Evolutionary conservation across 2,888 invertebrate species (phyloP), one percentile per base, ranked within the genome.

Genomic region (Nephrotoma appendiculata): DNA sequence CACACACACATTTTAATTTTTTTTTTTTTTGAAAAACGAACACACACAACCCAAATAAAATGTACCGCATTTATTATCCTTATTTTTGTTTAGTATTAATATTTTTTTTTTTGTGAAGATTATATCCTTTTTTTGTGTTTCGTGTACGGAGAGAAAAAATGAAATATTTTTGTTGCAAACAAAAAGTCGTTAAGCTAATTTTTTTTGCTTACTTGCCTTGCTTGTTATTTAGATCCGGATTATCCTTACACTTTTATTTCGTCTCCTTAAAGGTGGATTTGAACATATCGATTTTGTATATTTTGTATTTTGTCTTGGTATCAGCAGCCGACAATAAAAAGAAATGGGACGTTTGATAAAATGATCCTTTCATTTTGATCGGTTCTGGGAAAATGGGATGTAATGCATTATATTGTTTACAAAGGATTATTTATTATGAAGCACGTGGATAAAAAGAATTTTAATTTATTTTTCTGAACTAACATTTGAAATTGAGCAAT

Each of bases 171-270:
- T 71, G 71, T 71, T 71, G 71, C 71, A 71, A 71, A 71, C 71
- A 71, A 71, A 71, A 71, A 71, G 71, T 71, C 71, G 71, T 71
- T 71, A 71, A 71, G 71, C 71, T 71, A 71, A 71, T 71, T 71
- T 71, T 71, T 19, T 31, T 71, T 71, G 71, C 71, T 71, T 71
- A 31, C 71, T 71, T 71, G 44, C 44, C 44, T 44, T 44, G 71
- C 71, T 84, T 84, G 84, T 84, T 84, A 84, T 84, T 84, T 84
- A 84, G 84, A 84, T 84, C 84, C 84, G 84, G 84, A 84, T 84
- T 84, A 84, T 84, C 84, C 84, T 84, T 84, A 84, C 84, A 84
- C 43, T 84, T 84, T 84, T 84, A 15, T 84, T 84, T 84, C 42
- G 31, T 52, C 31, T 71, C 9, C 71, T 71, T 71, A 71, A 71